phyloP scores from a whole-genome alignment of 2,797 vertebrate species.

The Xiphophorus birchmanni region DNA sequence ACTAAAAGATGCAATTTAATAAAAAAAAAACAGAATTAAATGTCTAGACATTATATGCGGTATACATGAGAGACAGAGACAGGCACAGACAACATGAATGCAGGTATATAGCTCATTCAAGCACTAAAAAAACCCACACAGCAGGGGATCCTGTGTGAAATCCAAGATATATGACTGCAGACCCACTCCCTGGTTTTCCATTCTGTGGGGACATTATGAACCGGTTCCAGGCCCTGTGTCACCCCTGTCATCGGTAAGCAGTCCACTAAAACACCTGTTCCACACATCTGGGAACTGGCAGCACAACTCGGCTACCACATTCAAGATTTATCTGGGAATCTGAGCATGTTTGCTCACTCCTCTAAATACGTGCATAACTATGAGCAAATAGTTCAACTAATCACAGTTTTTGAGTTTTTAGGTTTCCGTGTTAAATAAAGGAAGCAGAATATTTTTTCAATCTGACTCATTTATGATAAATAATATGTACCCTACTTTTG shows the following conservation, averaged over 20 bases:
- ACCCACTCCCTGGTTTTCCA: conserved; percentile 56
- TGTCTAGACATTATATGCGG: not conserved
- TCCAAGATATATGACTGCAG: conserved; percentile 60
- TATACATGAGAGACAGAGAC: not conserved
- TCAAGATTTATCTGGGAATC: not conserved
- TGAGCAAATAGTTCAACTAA: conserved; percentile 1
- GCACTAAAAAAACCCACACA: conserved; percentile 27
- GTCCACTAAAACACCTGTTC: conserved; percentile 73
- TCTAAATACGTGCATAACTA: not conserved
- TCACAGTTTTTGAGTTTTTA: not conserved
- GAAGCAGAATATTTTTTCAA: not conserved
- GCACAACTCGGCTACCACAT: conserved; percentile 40
- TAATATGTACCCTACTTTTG: not conserved
- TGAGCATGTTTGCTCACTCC: not conserved
- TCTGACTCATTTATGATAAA: not conserved
- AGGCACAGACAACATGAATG: conserved; percentile 18
- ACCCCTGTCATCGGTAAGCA: conserved; percentile 62
- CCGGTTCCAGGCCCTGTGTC: conserved; percentile 56
- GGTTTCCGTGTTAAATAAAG: not conserved
- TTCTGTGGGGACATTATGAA: conserved; percentile 57
- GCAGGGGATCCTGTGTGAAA: conserved; percentile 54
- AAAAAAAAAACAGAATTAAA: not conserved
- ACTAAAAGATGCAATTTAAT: not conserved
- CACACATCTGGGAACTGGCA: conserved; percentile 55
- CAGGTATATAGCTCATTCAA: conserved; percentile 34